Evolutionary conservation across 2,888 invertebrate genomes (phyloP).

Genomic region (Apamea sordens): DNA sequence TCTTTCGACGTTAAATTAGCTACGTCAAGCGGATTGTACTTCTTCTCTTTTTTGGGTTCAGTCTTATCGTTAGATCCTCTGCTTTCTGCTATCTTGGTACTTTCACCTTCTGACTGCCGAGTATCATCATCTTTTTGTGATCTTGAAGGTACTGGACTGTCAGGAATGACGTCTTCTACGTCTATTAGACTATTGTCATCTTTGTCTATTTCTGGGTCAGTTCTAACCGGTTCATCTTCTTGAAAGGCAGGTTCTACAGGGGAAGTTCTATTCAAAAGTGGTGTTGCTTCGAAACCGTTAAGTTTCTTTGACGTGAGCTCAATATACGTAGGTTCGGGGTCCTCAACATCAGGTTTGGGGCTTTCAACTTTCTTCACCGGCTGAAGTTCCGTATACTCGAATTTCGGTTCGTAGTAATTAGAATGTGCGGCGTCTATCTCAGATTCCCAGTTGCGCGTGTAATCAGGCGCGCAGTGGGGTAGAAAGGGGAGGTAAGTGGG

Average conservation of each 20-base stretch:
- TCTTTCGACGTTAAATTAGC: constrained; percentile 91
- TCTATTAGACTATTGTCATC: constrained; percentile 87
- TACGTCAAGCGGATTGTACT: constrained; percentile 91
- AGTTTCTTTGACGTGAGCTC: constrained; percentile 85
- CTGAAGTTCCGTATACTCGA: constrained; percentile 85
- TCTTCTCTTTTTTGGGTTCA: constrained; percentile 87
- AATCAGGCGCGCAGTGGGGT: constrained; percentile 86
- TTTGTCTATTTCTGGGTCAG: constrained; percentile 88
- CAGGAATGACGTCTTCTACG: constrained; percentile 86
- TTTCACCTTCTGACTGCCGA: constrained; percentile 74
- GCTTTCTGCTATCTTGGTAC: constrained; percentile 79
- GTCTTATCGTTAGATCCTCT: constrained; percentile 78
- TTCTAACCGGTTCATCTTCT: constrained; percentile 84
- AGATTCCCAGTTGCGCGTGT: constrained; percentile 88
- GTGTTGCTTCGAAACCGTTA: constrained; percentile 77
- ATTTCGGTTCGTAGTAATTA: constrained; percentile 86
- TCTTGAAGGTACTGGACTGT: constrained; percentile 76
- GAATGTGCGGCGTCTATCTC: constrained; percentile 88
- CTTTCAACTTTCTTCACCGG: constrained; percentile 86
- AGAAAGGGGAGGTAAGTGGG: constrained; percentile 85
- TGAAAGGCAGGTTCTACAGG: constrained; percentile 84
- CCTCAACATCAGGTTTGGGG: constrained; percentile 82
- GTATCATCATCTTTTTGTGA: constrained; percentile 73
- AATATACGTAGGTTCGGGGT: constrained; percentile 86
- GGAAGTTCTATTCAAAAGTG: constrained; percentile 78